phyloP scores from a whole-genome alignment of 1,140 invertebrate species.

The Drosophila repleta region DNA sequence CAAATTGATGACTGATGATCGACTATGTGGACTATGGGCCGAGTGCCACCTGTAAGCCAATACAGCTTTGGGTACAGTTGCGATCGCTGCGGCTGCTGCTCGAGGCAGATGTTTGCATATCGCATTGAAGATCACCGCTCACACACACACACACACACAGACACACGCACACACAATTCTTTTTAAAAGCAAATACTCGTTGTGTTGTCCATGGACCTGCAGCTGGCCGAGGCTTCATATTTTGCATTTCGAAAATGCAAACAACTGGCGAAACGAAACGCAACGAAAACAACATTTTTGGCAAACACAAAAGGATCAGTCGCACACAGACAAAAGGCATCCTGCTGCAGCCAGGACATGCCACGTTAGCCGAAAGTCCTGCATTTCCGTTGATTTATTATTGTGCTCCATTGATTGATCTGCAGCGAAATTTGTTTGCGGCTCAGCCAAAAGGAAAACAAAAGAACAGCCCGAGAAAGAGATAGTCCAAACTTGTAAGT shows the following conservation, averaged over 20 bases:
- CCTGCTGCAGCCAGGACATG: slow-evolving; percentile 55
- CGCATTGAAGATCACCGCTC: slow-evolving; percentile 1
- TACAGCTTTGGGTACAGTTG: slow-evolving; percentile 30
- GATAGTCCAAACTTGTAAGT: slow-evolving; percentile 23
- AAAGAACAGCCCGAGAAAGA: slow-evolving; percentile 16
- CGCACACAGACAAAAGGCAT: slow-evolving; percentile 52
- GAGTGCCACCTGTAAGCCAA: slow-evolving; percentile 26
- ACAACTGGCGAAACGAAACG: slow-evolving; percentile 41
- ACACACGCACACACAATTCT: slow-evolving; percentile 35
- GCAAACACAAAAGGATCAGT: slow-evolving; percentile 46
- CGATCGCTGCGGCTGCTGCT: slow-evolving; percentile 12
- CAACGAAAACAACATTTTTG: slow-evolving; percentile 50
- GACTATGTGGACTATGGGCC: not conserved
- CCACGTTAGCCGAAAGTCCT: slow-evolving; percentile 23
- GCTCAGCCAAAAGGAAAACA: slow-evolving; percentile 46
- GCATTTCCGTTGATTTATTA: slow-evolving; percentile 65
- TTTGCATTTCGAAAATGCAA: slow-evolving; percentile 75
- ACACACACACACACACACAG: slow-evolving; percentile 1
- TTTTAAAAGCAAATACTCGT: slow-evolving; percentile 37
- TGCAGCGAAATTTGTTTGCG: slow-evolving; percentile 65
- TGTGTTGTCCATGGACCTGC: slow-evolving; percentile 33
- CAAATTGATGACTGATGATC: slow-evolving; percentile 57
- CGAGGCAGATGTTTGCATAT: slow-evolving; percentile 5
- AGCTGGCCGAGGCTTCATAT: slow-evolving; percentile 48
- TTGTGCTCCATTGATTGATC: slow-evolving; percentile 60